Conservation (phyloP, 2,113 vertebrate species). For the Callipepla californica region DNA sequence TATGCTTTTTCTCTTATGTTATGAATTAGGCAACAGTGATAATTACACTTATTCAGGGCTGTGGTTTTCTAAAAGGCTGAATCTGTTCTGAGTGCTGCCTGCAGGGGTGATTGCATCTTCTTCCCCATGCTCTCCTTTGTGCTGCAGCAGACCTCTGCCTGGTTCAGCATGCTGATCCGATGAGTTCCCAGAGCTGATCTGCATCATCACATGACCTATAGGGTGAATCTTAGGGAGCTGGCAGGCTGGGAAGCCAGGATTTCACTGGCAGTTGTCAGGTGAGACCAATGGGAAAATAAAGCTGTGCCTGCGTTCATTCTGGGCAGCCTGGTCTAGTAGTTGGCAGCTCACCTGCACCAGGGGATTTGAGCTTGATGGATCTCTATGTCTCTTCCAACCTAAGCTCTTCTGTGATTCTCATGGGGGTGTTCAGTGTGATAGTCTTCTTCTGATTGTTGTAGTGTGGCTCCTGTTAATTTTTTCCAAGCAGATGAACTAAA, state of each 20-base stretch:
- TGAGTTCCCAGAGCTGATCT: background rate
- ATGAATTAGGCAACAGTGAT: background rate
- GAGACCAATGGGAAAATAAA: background rate
- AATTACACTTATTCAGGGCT: background rate
- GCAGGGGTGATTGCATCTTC: background rate
- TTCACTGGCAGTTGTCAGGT: background rate
- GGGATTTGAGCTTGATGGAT: too few species aligned
- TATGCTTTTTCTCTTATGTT: background rate
- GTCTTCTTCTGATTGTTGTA: background rate
- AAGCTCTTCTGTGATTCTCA: background rate
- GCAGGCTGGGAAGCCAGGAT: background rate
- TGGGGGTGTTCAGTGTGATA: background rate
- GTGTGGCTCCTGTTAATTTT: background rate
- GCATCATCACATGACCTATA: fast-evolving
- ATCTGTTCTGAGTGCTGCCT: background rate
- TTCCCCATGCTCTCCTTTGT: fast-evolving
- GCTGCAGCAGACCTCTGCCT: background rate
- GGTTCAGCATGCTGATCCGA: background rate
- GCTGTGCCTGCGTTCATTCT: background rate
- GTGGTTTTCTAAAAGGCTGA: background rate
- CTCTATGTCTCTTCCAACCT: too few species aligned
- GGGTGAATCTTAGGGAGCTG: fast-evolving
- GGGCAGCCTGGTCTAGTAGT: too few species aligned
- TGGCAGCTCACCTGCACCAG: too few species aligned
- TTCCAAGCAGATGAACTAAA: background rate